phyloP scores from a whole-genome alignment of 1,140 invertebrate species.

The Bombyx mori region ASM3026992v2 NC_085110.1:3863001-3863500 shows the following conservation, averaged over 20 bases:
- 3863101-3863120: no score
- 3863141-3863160: no score
- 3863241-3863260: constrained; percentile 68
- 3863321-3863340: constrained; percentile 64
- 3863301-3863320: constrained; percentile 53
- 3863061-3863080: no score
- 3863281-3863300: constrained; percentile 57
- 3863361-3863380: constrained; percentile 58
- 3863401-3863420: constrained; percentile 15
- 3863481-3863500: constrained; percentile 1
- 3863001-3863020: no score
- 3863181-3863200: constrained; percentile 30
- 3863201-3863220: constrained; percentile 32
- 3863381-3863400: constrained; percentile 42
- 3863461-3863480: constrained; percentile 13
- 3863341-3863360: constrained; percentile 55
- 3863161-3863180: no score
- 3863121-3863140: no score
- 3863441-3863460: constrained; percentile 25
- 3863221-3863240: constrained; percentile 61
- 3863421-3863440: background rate
- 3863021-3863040: no score
- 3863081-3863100: no score
- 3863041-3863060: no score
- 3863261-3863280: constrained; percentile 55